Evolutionary conservation across 1,140 invertebrate species (phyloP), one percentile per base, ranked within the genome.

Genomic region (Plectus sambesii): DNA sequence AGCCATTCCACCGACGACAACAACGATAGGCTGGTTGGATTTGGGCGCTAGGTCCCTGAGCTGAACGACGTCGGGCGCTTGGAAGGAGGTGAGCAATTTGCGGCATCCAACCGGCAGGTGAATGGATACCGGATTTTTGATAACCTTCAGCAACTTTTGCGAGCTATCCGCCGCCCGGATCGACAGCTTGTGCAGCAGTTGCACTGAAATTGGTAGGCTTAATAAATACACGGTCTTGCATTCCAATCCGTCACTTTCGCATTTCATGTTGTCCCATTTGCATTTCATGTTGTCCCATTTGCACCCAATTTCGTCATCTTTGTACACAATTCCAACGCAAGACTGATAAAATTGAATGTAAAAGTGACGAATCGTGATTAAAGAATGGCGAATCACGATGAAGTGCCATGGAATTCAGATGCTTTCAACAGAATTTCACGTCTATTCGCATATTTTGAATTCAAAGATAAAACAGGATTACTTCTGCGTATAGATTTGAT

Each of bases 1-100:
- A 3, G 92, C 90, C 81, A 98, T 94, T 2, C 92, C 89, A 36
- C 93, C 94, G 55, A 99, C 76, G 3, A 96, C 81, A 53, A 99
- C 74, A 0, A 82, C 88, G 8, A 69, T 41, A 6, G 62, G 56
- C 33, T 63, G 62, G 6, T 66, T 51, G 12, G 42, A 26, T 43
- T 23, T 70, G 5, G 84, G 83, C 9, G 90, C 85, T 8, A 97
- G 64, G 40, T 90, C 84, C 46, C 77, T 70, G 33, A 83, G 81
- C 63, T 84, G 81, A 36, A 81, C 69, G 1, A 87, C 73, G 58
- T 83, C 77, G 50, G 82, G 81, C 0, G 86, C 80, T 60, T 80
- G 82, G 70, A 87, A 96, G 20, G 89, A 92, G 73, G 86, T 94
- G 0, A 78, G 80, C 49, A 89, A 77, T 74, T 94, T 98, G 43